A percentile compares a stretch with the other conserved stretches of the same genome.
Conservation (phyloP, 2,113 vertebrate species). For the Laterallus jamaicensis region DNA sequence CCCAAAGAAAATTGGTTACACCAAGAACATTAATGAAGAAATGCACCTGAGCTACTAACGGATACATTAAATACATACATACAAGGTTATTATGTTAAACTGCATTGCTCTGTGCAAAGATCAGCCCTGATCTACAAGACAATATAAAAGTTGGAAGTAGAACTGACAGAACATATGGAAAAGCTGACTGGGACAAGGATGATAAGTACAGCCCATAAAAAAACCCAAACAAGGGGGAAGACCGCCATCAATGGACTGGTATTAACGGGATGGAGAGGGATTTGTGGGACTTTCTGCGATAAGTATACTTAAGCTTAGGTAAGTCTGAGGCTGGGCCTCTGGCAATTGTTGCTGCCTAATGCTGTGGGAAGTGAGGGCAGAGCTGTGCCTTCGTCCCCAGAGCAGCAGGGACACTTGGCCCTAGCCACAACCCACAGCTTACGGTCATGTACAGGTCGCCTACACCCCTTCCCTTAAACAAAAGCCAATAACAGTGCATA, state of each 20-base stretch:
- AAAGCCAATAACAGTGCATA: not conserved
- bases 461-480: not conserved
- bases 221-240: not conserved
- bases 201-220: not conserved
- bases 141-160: not conserved
- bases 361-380: not conserved
- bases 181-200: not conserved
- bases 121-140: not conserved
- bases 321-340: not conserved
- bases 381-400: not conserved
- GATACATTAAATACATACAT: not conserved
- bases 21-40: not conserved
- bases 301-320: not conserved
- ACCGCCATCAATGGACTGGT: not conserved
- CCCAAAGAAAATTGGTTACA: not conserved
- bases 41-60: not conserved
- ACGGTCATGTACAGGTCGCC: accelerated
- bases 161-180: not conserved
- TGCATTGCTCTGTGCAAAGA: not conserved
- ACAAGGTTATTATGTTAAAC: not conserved
- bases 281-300: not conserved
- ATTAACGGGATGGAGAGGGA: not conserved
- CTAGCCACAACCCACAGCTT: not conserved
- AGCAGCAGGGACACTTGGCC: not conserved
- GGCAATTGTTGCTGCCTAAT: not conserved